Evolutionary conservation across 2,113 vertebrate genomes (phyloP).

Genomic region (Petrocephalus zakoni): DNA sequence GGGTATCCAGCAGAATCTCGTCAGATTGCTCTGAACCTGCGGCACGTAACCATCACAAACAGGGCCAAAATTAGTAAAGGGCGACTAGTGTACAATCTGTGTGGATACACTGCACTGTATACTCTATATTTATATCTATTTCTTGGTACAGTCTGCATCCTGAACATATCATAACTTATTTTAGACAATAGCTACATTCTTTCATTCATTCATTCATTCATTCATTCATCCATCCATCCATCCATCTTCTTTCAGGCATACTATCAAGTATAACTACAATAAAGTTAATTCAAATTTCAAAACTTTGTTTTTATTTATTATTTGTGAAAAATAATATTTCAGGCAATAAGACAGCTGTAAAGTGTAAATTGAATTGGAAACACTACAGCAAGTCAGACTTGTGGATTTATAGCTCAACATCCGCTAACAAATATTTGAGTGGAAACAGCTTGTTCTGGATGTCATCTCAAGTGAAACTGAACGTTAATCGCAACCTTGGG

Average conservation of each 20-base stretch:
- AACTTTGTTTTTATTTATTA: background rate
- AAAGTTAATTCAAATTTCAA: background rate
- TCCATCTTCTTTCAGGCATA: too few relatives aligned
- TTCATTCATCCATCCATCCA: too few relatives aligned
- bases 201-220: too few relatives aligned
- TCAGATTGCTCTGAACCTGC: background rate
- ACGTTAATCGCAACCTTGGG: background rate
- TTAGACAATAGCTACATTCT: too few relatives aligned
- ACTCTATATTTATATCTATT: background rate
- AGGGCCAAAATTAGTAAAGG: background rate
- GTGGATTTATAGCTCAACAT: background rate
- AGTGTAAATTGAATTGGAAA: background rate
- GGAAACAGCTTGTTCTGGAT: conserved; percentile 12
- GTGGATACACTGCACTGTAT: background rate
- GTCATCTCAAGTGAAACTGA: background rate
- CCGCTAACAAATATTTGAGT: background rate
- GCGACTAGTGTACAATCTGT: background rate
- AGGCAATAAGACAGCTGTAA: background rate
- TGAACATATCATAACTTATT: too few relatives aligned
- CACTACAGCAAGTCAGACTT: background rate
- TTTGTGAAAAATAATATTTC: background rate
- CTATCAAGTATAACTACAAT: background rate
- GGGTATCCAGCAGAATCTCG: background rate
- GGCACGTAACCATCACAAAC: background rate
- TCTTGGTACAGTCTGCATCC: background rate